Evolutionary conservation across 2,888 invertebrate species (phyloP).

Genomic region (Baronia brevicornis): DNA sequence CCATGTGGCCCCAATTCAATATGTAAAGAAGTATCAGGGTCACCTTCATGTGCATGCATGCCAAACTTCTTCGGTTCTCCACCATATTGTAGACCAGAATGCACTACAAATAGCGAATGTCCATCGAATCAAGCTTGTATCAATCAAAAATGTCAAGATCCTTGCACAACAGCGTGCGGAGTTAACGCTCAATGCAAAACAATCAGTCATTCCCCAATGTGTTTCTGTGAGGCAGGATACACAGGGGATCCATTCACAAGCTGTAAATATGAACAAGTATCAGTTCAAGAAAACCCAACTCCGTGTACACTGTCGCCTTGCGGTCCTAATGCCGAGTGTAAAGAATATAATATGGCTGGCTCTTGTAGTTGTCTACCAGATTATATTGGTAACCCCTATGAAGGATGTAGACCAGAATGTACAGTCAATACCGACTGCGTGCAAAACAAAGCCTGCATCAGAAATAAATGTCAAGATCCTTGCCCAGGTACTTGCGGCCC

Average conservation of each 20-base stretch:
- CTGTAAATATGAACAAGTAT: slow-evolving; percentile 66
- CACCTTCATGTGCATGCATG: slow-evolving; percentile 82
- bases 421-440: slow-evolving; percentile 82
- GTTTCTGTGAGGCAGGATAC: slow-evolving; percentile 80
- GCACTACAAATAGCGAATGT: slow-evolving; percentile 82
- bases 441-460: slow-evolving; percentile 81
- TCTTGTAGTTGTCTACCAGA: slow-evolving; percentile 83
- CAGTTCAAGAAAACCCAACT: slow-evolving; percentile 55
- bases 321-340: slow-evolving; percentile 78
- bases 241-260: slow-evolving; percentile 81
- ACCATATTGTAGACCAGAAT: slow-evolving; percentile 85
- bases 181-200: slow-evolving; percentile 81
- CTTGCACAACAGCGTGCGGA: slow-evolving; percentile 83
- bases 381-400: slow-evolving; percentile 86
- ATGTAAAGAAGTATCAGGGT: slow-evolving; percentile 72
- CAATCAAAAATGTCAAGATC: slow-evolving; percentile 79
- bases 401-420: slow-evolving; percentile 86
- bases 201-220: slow-evolving; percentile 84
- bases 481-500: slow-evolving; percentile 86
- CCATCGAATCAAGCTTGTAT: slow-evolving; percentile 78
- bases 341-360: slow-evolving; percentile 74
- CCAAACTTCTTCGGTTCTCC: slow-evolving; percentile 82
- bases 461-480: slow-evolving; percentile 84
- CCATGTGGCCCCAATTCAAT: slow-evolving; percentile 81
- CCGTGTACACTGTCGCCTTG: slow-evolving; percentile 79